phyloP scores from a whole-genome alignment of 2,113 vertebrate species.

The Lontra canadensis region DNA sequence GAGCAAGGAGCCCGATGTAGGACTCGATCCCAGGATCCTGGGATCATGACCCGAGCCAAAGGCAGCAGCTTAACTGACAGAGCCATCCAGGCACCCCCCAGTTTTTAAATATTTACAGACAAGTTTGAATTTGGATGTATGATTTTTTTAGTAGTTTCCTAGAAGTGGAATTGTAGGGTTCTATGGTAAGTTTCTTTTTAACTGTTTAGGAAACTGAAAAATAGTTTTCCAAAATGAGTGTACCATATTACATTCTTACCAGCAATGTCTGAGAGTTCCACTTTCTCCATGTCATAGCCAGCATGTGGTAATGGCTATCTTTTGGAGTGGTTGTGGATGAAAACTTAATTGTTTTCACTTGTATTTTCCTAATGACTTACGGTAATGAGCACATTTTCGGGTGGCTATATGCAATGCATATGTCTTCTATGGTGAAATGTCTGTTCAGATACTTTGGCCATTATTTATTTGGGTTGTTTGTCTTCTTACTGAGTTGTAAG shows the following conservation, averaged over 20 bases:
- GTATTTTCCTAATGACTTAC: not conserved
- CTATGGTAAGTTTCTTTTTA: not conserved
- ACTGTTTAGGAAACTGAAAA: not conserved
- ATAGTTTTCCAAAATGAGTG: not conserved
- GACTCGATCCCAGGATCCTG: too few relatives aligned
- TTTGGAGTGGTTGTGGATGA: not conserved
- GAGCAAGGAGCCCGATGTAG: too few relatives aligned
- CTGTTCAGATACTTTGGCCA: not conserved
- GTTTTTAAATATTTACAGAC: not conserved
- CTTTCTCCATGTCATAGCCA: not conserved
- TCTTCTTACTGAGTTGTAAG: not conserved
- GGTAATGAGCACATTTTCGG: not conserved
- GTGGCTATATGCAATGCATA: not conserved
- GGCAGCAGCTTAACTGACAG: too few relatives aligned
- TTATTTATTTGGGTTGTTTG: not conserved
- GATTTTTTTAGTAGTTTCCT: not conserved
- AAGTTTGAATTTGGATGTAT: not conserved
- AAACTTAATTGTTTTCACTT: not conserved
- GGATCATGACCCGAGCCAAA: too few relatives aligned
- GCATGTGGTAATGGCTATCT: not conserved
- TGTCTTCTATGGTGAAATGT: not conserved
- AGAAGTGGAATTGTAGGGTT: not conserved
- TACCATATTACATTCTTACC: not conserved
- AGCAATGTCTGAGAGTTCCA: not conserved
- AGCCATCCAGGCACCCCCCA: too few relatives aligned